phyloP scores from a whole-genome alignment of 2,888 invertebrate species.

The Lucinisca nassula region DNA sequence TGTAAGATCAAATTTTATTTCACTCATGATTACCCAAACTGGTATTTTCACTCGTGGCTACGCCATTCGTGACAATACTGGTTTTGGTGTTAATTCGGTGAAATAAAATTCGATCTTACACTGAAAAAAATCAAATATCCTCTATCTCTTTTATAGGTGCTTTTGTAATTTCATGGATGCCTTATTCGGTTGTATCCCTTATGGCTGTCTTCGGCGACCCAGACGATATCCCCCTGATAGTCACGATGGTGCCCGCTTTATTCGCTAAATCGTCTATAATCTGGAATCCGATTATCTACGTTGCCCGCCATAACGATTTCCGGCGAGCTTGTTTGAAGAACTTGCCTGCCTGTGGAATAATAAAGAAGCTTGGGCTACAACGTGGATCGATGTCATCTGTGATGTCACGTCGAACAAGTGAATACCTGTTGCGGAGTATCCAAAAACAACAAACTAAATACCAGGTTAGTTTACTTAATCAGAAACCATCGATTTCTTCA shows the following conservation, averaged over 20 bases:
- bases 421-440: too few relatives aligned
- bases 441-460: too few relatives aligned
- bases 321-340: background rate
- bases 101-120: too few relatives aligned
- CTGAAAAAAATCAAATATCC: too few relatives aligned
- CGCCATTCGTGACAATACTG: too few relatives aligned
- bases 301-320: conserved; percentile 44
- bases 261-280: conserved; percentile 63
- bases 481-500: too few relatives aligned
- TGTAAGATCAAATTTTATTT: too few relatives aligned
- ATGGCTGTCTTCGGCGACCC: conserved; percentile 35
- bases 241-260: conserved; percentile 42
- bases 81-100: too few relatives aligned
- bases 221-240: conserved; percentile 4
- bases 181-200: conserved; percentile 48
- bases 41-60: too few relatives aligned
- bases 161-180: conserved; percentile 54
- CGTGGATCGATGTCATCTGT: background rate
- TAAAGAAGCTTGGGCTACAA: background rate
- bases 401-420: background rate
- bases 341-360: background rate
- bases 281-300: conserved; percentile 64
- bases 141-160: conserved; percentile 58
- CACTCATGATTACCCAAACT: too few relatives aligned
- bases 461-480: too few relatives aligned